These are phyloP conservation scores for Mesembrinibis cayennensis DNA, from an alignment of 2,113 vertebrate species.

Conservation along the genomic window DNA sequence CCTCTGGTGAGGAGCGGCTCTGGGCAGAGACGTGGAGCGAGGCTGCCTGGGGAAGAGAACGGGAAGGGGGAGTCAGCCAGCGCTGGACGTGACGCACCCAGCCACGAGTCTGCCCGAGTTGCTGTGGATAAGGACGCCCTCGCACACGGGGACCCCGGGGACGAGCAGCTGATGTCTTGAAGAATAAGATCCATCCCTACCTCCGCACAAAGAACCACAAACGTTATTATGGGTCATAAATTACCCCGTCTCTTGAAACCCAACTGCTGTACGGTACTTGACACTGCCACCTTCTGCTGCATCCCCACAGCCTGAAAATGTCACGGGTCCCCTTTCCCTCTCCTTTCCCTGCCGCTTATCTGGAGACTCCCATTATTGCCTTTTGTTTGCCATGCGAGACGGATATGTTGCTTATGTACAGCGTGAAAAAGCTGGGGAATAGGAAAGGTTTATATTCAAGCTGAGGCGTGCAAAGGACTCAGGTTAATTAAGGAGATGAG, in stretches of 20 bases:
- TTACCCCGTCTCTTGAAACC: neutral
- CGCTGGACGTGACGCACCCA: fast-evolving
- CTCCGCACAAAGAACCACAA: neutral
- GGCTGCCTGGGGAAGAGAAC: fast-evolving
- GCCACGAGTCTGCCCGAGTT: fast-evolving
- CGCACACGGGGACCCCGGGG: neutral
- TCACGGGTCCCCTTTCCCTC: neutral
- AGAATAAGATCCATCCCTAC: neutral
- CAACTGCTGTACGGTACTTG: neutral
- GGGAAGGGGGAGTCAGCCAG: neutral
- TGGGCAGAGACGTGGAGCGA: neutral
- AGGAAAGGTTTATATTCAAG: neutral
- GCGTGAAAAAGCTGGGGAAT: neutral
- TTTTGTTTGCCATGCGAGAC: neutral
- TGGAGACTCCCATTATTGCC: neutral
- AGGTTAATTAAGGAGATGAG: neutral
- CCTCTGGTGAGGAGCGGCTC: neutral
- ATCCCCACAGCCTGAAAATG: neutral
- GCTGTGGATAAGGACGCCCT: fast-evolving
- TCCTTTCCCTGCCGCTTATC: neutral
- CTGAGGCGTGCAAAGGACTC: neutral
- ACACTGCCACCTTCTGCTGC: neutral
- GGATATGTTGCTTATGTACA: fast-evolving
- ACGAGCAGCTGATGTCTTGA: fast-evolving
- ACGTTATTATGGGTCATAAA: neutral